A percentile compares a stretch with the other conserved stretches of the same genome.
These are phyloP conservation scores for Glareola pratincola DNA, from an alignment of 2,113 vertebrate species.

Conservation along the genomic window DNA sequence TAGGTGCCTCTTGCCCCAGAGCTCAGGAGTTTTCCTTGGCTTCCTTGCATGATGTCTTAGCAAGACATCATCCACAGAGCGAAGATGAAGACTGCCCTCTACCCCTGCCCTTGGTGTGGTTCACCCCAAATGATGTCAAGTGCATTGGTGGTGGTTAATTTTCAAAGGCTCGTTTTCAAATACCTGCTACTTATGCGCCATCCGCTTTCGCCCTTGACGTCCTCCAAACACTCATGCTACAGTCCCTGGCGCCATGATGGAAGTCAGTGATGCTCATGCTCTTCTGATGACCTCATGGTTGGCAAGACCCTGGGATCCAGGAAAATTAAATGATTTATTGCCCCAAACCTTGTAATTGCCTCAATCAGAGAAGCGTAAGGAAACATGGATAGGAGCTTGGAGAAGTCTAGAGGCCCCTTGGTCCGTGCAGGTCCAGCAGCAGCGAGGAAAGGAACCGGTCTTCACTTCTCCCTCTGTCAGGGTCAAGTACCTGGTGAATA, in stretches of 20 bases:
- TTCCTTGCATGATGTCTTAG: not conserved
- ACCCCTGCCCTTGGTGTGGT: not conserved
- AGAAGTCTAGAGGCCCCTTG: not conserved
- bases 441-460: not conserved
- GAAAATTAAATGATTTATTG: not conserved
- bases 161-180: not conserved
- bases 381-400: not conserved
- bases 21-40: not conserved
- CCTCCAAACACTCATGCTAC: not conserved
- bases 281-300: not conserved
- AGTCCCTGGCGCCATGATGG: not conserved
- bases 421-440: not conserved
- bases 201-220: not conserved
- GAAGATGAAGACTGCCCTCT: not conserved
- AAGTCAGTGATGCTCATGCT: not conserved
- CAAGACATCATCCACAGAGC: rapidly evolving
- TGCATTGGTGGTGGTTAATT: not conserved
- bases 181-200: not conserved
- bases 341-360: not conserved
- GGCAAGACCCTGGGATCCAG: not conserved
- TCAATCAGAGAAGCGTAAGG: not conserved
- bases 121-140: not conserved
- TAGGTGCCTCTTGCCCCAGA: not conserved
- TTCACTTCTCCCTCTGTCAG: not conserved
- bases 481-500: not conserved